phyloP scores from a whole-genome alignment of 2,888 invertebrate species.

The Latrodectus elegans region DNA sequence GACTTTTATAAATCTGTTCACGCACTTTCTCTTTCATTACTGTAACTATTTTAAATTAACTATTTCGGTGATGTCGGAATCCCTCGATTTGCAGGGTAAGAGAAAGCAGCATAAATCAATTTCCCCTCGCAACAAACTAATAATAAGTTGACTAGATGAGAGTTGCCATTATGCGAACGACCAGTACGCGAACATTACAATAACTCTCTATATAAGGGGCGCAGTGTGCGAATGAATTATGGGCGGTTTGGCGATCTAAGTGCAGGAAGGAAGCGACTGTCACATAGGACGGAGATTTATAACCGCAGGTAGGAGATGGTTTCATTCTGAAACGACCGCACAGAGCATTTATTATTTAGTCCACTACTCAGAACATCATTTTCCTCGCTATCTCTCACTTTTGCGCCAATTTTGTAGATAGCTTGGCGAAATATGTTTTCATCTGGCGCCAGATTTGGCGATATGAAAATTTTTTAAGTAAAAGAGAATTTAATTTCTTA shows the following conservation, averaged over 20 bases:
- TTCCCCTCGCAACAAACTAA: neutral
- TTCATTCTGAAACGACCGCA: constrained; percentile 64
- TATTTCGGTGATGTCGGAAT: neutral
- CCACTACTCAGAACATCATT: constrained; percentile 64
- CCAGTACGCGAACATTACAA: constrained; percentile 35
- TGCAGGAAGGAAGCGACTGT: constrained; percentile 67
- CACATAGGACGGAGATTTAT: constrained; percentile 67
- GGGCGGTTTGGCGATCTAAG: constrained; percentile 61
- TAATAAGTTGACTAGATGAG: neutral
- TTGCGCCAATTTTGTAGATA: constrained; percentile 62
- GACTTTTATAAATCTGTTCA: neutral
- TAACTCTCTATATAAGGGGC: constrained; percentile 26
- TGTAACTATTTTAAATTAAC: neutral
- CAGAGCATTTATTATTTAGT: constrained; percentile 66
- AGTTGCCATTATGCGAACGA: neutral
- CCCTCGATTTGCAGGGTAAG: neutral
- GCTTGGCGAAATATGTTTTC: constrained; percentile 21
- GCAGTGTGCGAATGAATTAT: constrained; percentile 54
- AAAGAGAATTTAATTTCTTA: too few relatives aligned
- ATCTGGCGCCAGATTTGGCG: neutral
- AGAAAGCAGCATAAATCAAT: neutral
- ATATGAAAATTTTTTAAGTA: neutral
- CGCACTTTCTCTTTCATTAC: neutral
- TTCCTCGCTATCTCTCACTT: constrained; percentile 59
- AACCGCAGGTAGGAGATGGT: constrained; percentile 61